Evolutionary conservation across 2,888 invertebrate species (phyloP).

Genomic region (Lithophane socia): DNA sequence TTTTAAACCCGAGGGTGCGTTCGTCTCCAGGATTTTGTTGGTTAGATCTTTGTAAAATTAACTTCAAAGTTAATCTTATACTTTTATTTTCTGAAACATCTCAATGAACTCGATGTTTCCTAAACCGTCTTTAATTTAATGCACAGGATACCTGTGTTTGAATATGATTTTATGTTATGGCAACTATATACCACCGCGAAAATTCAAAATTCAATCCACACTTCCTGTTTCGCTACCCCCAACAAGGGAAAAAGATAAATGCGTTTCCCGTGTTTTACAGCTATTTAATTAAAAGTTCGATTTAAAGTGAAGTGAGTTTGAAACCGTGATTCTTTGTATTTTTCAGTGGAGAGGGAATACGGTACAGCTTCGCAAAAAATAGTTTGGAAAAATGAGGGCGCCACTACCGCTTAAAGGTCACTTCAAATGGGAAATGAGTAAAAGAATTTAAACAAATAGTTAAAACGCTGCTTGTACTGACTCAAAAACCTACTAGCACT

Average conservation of each 20-base stretch:
- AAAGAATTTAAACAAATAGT: too few species aligned
- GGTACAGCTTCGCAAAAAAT: too few species aligned
- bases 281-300: too few species aligned
- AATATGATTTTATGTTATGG: not conserved
- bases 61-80: not conserved
- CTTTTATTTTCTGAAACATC: not conserved
- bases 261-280: not conserved
- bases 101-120: not conserved
- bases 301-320: too few species aligned
- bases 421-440: too few species aligned
- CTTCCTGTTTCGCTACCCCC: not conserved
- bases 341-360: not conserved
- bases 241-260: not conserved
- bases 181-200: conserved; percentile 3
- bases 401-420: too few species aligned
- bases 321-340: not conserved
- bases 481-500: too few species aligned
- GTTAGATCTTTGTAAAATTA: not conserved
- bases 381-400: too few species aligned
- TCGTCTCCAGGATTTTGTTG: not conserved
- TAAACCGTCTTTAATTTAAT: not conserved
- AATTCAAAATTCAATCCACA: not conserved
- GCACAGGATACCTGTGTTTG: not conserved
- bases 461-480: too few species aligned
- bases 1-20: not conserved